A percentile compares a stretch with the other conserved stretches of the same genome.
Evolutionary conservation across 2,888 invertebrate genomes (phyloP).

Genomic region (Hirtodrosophila duncani): DNA sequence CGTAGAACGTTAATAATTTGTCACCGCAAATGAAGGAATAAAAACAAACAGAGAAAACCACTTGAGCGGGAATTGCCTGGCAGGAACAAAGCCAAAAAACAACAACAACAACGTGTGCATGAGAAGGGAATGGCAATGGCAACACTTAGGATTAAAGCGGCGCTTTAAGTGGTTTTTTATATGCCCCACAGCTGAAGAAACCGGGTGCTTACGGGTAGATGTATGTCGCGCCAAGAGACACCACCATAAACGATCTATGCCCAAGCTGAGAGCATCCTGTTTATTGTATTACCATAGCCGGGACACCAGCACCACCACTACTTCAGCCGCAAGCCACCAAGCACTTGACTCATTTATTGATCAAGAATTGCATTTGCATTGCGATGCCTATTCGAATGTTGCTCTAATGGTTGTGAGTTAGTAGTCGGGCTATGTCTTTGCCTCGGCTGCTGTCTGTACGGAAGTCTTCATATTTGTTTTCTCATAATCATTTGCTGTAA

Average conservation of each 20-base stretch:
- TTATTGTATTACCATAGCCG: conserved; percentile 17
- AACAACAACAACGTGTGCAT: conserved; percentile 1
- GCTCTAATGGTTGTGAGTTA: conserved; percentile 29
- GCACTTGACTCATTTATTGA: conserved; percentile 58
- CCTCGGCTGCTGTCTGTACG: no score
- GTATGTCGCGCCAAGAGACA: conserved; percentile 29
- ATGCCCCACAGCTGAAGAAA: conserved; percentile 18
- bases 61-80: conserved; percentile 48
- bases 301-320: no score
- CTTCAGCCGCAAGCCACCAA: conserved; percentile 9
- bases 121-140: conserved; percentile 16
- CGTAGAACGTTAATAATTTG: conserved; percentile 76
- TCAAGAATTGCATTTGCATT: conserved; percentile 25
- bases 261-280: conserved; percentile 42
- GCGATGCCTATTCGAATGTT: conserved; percentile 15
- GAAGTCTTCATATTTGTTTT: conserved; percentile 25
- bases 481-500: conserved; percentile 11
- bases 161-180: conserved; percentile 64
- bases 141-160: conserved; percentile 62
- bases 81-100: conserved; percentile 19
- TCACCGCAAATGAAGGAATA: conserved; percentile 73
- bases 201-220: conserved; percentile 26
- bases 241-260: no score
- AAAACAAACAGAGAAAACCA: conserved; percentile 73
- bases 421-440: conserved; percentile 1